Conservation (phyloP, 2,888 invertebrate genomes). For the Caenorhabditis macrosperma region DNA sequence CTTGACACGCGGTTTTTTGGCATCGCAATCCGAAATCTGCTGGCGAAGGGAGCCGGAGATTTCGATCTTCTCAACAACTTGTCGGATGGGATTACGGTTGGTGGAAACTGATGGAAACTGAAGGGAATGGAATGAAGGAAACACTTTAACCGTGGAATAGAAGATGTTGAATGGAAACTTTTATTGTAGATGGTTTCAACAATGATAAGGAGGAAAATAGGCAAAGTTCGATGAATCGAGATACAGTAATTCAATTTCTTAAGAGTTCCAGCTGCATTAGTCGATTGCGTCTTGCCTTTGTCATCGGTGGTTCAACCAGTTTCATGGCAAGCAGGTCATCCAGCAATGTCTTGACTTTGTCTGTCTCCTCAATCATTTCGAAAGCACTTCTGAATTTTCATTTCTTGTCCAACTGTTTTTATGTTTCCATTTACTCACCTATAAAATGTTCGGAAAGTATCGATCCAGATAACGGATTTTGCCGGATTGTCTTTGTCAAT, state of each 20-base stretch:
- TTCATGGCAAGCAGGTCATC: neutral
- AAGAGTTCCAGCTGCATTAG: neutral
- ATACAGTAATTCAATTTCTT: too few species aligned
- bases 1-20: conserved; percentile 52
- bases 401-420: neutral
- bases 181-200: too few species aligned
- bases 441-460: neutral
- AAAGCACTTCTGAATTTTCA: neutral
- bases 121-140: neutral
- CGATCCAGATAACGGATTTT: neutral
- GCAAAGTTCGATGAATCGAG: too few species aligned
- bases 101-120: neutral
- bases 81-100: conserved; percentile 39
- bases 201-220: too few species aligned
- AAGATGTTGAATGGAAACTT: too few species aligned
- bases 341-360: neutral
- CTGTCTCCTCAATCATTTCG: neutral
- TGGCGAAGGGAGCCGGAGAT: conserved; percentile 20
- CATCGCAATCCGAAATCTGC: conserved; percentile 26
- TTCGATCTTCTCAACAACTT: conserved; percentile 12
- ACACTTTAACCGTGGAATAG: too few species aligned
- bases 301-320: neutral
- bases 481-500: conserved; percentile 13
- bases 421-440: neutral
- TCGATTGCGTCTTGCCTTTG: neutral